Evolutionary conservation across 1,140 invertebrate species (phyloP).

Genomic region (Sinonovacula constricta): DNA sequence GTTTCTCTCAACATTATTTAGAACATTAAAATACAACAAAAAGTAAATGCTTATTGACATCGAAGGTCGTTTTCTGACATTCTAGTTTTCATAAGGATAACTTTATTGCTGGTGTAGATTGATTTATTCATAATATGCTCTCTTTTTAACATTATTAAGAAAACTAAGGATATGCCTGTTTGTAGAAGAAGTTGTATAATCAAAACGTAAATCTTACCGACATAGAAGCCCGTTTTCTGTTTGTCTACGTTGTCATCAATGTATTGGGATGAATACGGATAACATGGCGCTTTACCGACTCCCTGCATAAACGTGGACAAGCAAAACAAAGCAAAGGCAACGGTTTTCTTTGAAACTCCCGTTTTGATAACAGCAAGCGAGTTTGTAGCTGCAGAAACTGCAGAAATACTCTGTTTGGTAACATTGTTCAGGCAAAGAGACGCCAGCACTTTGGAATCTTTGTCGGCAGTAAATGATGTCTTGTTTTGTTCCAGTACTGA

Average conservation of each 20-base stretch:
- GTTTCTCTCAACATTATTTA: not conserved
- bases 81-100: not conserved
- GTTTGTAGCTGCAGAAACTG: too few species aligned
- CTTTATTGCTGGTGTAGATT: not conserved
- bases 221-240: slow-evolving; percentile 40
- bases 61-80: not conserved
- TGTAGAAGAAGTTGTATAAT: too few species aligned
- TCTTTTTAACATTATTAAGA: too few species aligned
- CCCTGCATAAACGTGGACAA: slow-evolving; percentile 38
- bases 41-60: not conserved
- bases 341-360: slow-evolving; percentile 16
- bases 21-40: not conserved
- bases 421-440: too few species aligned
- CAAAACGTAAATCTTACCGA: too few species aligned
- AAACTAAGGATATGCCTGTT: too few species aligned
- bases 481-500: too few species aligned
- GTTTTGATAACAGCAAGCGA: not conserved
- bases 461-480: too few species aligned
- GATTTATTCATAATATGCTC: too few species aligned
- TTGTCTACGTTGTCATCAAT: slow-evolving; percentile 42
- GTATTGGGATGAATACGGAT: slow-evolving; percentile 39
- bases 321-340: slow-evolving; percentile 23
- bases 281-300: slow-evolving; percentile 29
- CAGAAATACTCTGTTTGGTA: too few species aligned
- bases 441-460: too few species aligned